Conservation (phyloP, 2,113 vertebrate genomes). For the Atrichornis clamosus region DNA sequence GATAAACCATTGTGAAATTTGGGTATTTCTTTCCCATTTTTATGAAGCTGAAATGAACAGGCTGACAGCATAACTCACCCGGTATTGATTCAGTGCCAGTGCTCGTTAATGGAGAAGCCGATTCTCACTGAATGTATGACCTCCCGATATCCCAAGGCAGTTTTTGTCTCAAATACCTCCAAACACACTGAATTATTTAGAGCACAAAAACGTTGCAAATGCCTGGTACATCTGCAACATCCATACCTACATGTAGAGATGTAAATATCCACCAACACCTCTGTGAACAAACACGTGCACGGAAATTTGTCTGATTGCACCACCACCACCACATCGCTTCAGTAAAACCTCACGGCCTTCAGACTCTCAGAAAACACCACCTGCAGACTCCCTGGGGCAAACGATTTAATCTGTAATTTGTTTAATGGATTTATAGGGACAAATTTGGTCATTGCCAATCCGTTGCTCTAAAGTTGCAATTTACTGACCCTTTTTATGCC, state of each 20-base stretch:
- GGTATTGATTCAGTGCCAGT: conserved; percentile 28
- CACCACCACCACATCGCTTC: not conserved
- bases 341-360: not conserved
- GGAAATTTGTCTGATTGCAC: not conserved
- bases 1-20: not conserved
- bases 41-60: conserved; percentile 8
- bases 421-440: not conserved
- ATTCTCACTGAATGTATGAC: conserved; percentile 38
- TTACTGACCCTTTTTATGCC: not conserved
- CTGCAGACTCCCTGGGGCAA: not conserved
- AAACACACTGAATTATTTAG: conserved; percentile 55
- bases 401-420: not conserved
- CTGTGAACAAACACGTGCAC: not conserved
- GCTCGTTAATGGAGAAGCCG: conserved; percentile 30
- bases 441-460: not conserved
- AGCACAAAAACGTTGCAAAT: not conserved
- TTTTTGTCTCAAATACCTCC: conserved; percentile 44
- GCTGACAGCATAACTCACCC: conserved; percentile 27
- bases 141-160: conserved; percentile 36
- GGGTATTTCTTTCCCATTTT: not conserved
- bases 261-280: not conserved
- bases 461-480: not conserved
- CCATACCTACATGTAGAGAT: not conserved
- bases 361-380: not conserved
- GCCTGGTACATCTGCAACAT: not conserved